Evolutionary conservation across 2,113 vertebrate genomes (phyloP).

Genomic region (Crypturellus undulatus): DNA sequence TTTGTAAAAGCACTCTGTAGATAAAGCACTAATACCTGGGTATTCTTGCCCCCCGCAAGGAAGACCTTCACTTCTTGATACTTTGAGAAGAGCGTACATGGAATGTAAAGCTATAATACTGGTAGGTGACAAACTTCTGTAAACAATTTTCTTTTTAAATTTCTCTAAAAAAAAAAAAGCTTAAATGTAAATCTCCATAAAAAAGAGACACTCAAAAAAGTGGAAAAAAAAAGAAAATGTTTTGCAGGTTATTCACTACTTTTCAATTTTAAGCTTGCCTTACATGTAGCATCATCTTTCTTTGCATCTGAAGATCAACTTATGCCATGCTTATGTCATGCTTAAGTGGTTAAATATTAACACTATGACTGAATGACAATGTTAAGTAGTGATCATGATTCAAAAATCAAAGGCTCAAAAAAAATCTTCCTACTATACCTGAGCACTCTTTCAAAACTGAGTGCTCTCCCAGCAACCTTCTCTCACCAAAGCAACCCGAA

Average conservation of each 20-base stretch:
- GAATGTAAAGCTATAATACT: background rate
- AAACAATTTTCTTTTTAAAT: background rate
- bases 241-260: background rate
- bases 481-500: background rate
- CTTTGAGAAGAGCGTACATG: background rate
- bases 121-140: background rate
- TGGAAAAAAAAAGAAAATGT: background rate
- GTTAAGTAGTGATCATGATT: background rate
- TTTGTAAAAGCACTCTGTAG: background rate
- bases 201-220: background rate
- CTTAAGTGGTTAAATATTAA: background rate
- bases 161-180: background rate
- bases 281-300: background rate
- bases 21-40: background rate
- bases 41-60: background rate
- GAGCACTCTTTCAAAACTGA: background rate
- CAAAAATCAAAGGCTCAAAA: background rate
- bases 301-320: background rate
- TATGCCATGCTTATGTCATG: rapidly evolving
- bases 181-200: background rate
- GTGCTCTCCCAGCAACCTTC: background rate
- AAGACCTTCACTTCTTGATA: background rate
- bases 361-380: background rate
- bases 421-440: background rate
- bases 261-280: background rate